phyloP scores from a whole-genome alignment of 1,140 invertebrate genomes.

The Phthorimaea operculella region DNA sequence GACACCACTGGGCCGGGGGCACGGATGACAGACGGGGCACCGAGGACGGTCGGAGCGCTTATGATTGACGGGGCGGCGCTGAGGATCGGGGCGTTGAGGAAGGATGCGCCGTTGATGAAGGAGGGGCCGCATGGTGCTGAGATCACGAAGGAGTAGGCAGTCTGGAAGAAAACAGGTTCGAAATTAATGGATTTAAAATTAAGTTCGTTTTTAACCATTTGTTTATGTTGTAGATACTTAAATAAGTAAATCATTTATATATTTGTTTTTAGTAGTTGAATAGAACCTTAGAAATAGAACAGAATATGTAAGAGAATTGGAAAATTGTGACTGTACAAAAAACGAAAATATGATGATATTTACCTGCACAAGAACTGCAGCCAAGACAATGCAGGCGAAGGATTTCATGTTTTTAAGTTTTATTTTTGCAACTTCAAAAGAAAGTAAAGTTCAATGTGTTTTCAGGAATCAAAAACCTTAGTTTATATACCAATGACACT shows the following conservation, averaged over 20 bases:
- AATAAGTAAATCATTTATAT: background rate
- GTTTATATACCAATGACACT: background rate
- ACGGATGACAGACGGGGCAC: conserved; percentile 2
- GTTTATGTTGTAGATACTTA: no score
- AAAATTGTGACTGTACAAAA: no score
- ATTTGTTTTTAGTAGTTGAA: no score
- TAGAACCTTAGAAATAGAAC: no score
- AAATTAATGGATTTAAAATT: background rate
- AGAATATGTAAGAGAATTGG: no score
- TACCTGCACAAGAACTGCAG: conserved; percentile 20
- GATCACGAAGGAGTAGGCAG: conserved; percentile 2
- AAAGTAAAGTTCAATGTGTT: background rate
- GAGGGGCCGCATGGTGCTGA: conserved; percentile 6
- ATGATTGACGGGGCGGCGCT: background rate
- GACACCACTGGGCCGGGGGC: conserved; percentile 10
- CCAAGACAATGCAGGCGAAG: conserved; percentile 14
- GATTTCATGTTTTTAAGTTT: conserved; percentile 21
- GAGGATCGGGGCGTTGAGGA: background rate
- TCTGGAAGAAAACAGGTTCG: conserved; percentile 12
- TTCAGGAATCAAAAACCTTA: background rate
- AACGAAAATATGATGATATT: no score
- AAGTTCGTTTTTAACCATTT: no score
- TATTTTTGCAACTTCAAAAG: background rate
- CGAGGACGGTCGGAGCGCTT: conserved; percentile 3
- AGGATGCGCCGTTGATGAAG: background rate